Base-by-base conservation (phyloP, 37 sponge, comb jelly and placozoan species). In the Hormiphora californensis region DNA sequence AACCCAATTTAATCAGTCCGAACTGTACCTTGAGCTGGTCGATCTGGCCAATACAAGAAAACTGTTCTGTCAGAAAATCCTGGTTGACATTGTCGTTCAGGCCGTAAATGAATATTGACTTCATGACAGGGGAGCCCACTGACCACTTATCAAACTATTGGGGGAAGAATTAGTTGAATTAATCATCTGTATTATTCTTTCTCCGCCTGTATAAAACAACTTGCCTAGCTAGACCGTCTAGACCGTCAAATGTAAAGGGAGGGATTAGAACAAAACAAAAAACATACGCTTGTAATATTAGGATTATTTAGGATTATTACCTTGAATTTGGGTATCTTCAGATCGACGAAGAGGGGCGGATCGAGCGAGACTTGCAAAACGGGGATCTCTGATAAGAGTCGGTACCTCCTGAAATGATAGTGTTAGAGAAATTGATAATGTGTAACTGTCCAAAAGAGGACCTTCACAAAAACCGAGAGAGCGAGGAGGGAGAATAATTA, bases 91-190 rank as follows among this genome's bases (percentile, higher is more conserved):
- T 89, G 51, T 92, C 92, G 85, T 89, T 90, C 40, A 96, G 88
- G 0, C 93, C 94, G 9, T 90, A 87, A 27, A 96, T 67, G 34
- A 96, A 91, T 23, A 96, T 88, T 7, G 93, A 92, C 68, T 92
- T 88, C 69, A 89, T 87, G 32, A 94, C 94, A 0, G 94, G 90
- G 3, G 85, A 69, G 0, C 92, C 89, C 0, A 88, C 87, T 86
- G 93, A 96, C 86, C 89, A 92, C 87, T 90, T 90, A 85, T 96
- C 96, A 88, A 90, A 96, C 96, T 94, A 87, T 9, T 49, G 53
- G 53, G 59, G 59, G 59, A 30, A 3, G 3, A 30, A 27, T 49
- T 15, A 49, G 53, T 49, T 15, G 15, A 49, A 17, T 17, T 17
- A 49, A 49, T 9, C 15, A 49, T 15, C 15, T 49, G 53, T 9